Evolutionary conservation across 2,888 invertebrate species (phyloP).

Genomic region (Nomada flava): DNA sequence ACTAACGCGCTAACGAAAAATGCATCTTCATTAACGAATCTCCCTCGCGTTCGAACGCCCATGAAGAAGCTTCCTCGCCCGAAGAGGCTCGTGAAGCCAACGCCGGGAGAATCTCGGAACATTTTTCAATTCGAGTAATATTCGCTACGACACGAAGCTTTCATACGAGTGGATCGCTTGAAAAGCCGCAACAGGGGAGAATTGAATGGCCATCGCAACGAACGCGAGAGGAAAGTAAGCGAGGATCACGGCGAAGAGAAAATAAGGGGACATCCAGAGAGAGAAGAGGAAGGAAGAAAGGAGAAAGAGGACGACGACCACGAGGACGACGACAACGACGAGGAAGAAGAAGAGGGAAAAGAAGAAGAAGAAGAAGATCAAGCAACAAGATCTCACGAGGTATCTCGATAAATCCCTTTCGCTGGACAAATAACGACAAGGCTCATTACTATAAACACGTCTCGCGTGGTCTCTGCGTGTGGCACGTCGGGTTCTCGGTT

Average conservation of each 20-base stretch:
- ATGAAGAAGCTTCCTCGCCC: background rate
- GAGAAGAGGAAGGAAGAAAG: slow-evolving; percentile 37
- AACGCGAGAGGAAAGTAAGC: slow-evolving; percentile 50
- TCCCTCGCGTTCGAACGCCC: background rate
- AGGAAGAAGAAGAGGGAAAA: slow-evolving; percentile 62
- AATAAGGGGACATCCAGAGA: slow-evolving; percentile 40
- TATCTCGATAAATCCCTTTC: slow-evolving; percentile 76
- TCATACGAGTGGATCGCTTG: slow-evolving; percentile 38
- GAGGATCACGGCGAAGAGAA: slow-evolving; percentile 22
- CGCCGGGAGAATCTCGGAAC: background rate
- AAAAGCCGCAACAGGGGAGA: slow-evolving; percentile 39
- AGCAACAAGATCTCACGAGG: slow-evolving; percentile 75
- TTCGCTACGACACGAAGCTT: slow-evolving; percentile 29
- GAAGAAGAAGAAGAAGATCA: slow-evolving; percentile 70
- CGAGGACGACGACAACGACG: slow-evolving; percentile 46
- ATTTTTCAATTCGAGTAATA: slow-evolving; percentile 42
- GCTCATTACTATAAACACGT: slow-evolving; percentile 84
- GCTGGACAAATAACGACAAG: slow-evolving; percentile 84
- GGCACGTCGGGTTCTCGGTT: slow-evolving; percentile 75
- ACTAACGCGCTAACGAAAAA: background rate
- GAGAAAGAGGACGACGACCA: slow-evolving; percentile 40
- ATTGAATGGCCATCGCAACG: slow-evolving; percentile 45
- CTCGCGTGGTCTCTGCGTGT: slow-evolving; percentile 78
- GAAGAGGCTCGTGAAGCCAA: background rate
- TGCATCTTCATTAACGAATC: background rate